These are phyloP conservation scores for Carterocephalus palaemon DNA, from an alignment of 2,888 invertebrate genomes.

Conservation along the genomic window DNA sequence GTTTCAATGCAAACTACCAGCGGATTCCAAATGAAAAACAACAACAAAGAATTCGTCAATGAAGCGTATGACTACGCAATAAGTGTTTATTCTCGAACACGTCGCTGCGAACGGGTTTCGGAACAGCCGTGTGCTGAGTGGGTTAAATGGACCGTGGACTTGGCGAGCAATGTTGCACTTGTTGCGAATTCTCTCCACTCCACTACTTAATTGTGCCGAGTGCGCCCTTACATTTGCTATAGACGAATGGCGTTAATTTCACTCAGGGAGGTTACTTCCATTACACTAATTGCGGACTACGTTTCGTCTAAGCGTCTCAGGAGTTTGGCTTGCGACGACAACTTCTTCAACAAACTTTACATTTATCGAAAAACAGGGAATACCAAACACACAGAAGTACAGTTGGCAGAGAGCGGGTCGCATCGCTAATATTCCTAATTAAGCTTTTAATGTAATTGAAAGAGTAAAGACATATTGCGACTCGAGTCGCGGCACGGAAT, in stretches of 20 bases:
- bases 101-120: slow-evolving; percentile 45
- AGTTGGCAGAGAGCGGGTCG: slow-evolving; percentile 65
- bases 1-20: not conserved
- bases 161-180: slow-evolving; percentile 64
- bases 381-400: slow-evolving; percentile 64
- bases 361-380: slow-evolving; percentile 62
- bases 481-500: slow-evolving; percentile 41
- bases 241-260: slow-evolving; percentile 70
- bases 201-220: slow-evolving; percentile 67
- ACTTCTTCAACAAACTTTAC: slow-evolving; percentile 66
- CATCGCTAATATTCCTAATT: slow-evolving; percentile 75
- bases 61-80: slow-evolving; percentile 37
- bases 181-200: slow-evolving; percentile 71
- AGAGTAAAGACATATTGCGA: slow-evolving; percentile 67
- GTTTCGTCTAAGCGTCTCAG: slow-evolving; percentile 72
- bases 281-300: slow-evolving; percentile 76
- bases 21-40: slow-evolving; percentile 13
- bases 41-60: slow-evolving; percentile 26
- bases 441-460: slow-evolving; percentile 78
- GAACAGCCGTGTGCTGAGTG: slow-evolving; percentile 56
- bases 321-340: slow-evolving; percentile 62
- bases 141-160: slow-evolving; percentile 71
- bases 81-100: slow-evolving; percentile 48
- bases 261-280: slow-evolving; percentile 67
- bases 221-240: slow-evolving; percentile 62